Conservation (phyloP, 1,140 invertebrate genomes). For the Saccostrea echinata region DNA sequence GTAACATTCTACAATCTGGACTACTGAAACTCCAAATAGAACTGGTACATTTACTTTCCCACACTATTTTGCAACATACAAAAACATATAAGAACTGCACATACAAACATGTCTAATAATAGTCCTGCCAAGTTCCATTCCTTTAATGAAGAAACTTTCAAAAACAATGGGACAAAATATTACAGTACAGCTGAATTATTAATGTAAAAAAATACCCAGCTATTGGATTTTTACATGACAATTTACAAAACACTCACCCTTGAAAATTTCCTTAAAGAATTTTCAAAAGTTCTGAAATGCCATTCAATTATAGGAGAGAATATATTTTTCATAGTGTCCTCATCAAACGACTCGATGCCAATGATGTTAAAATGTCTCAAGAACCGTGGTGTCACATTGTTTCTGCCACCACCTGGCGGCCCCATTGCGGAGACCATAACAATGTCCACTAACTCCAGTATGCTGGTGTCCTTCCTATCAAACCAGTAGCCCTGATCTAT, state of each 20-base stretch:
- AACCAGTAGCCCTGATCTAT: constrained; percentile 80
- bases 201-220: background rate
- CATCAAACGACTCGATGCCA: constrained; percentile 79
- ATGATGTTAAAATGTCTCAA: constrained; percentile 80
- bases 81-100: too few relatives aligned
- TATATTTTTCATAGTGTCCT: constrained; percentile 80
- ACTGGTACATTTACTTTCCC: too few relatives aligned
- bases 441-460: constrained; percentile 76
- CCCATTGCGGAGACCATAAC: constrained; percentile 79
- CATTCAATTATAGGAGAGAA: constrained; percentile 80
- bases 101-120: too few relatives aligned
- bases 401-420: constrained; percentile 78
- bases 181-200: background rate
- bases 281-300: constrained; percentile 79
- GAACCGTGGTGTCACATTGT: constrained; percentile 78
- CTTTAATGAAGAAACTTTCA: too few relatives aligned
- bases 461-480: constrained; percentile 79
- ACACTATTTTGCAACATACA: too few relatives aligned
- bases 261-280: constrained; percentile 80
- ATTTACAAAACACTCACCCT: constrained; percentile 67
- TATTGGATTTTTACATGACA: too few relatives aligned
- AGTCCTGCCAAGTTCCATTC: too few relatives aligned
- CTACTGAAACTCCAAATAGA: too few relatives aligned
- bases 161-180: background rate
- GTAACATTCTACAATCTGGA: too few relatives aligned